Percentiles rank a stretch among this genome's conserved stretches.
Conservation (phyloP, 2,797 vertebrate genomes). For the Toxotes lorentzi region DNA sequence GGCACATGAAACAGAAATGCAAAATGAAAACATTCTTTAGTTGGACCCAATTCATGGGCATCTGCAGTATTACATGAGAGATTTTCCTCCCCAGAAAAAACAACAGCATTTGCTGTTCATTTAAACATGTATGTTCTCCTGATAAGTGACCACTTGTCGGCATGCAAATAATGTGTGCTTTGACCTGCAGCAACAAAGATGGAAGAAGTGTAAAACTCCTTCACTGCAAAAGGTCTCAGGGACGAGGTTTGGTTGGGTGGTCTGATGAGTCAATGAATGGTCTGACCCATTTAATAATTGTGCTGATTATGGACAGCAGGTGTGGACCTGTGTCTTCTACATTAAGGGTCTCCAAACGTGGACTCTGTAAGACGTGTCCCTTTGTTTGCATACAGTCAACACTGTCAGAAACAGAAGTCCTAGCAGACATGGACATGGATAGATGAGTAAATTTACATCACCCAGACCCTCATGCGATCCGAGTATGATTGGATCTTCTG, state of each 20-base stretch:
- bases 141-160: neutral
- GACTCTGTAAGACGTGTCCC: neutral
- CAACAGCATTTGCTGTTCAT: neutral
- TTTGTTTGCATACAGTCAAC: neutral
- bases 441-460: neutral
- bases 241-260: neutral
- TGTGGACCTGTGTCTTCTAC: neutral
- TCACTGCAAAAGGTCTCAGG: neutral
- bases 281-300: neutral
- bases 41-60: neutral
- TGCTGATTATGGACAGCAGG: neutral
- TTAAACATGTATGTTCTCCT: neutral
- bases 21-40: neutral
- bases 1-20: neutral
- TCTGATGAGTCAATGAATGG: neutral
- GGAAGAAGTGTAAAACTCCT: neutral
- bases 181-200: neutral
- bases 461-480: neutral
- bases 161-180: neutral
- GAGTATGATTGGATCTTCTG: conserved; percentile 10
- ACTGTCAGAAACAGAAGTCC: too few species aligned
- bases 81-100: neutral
- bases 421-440: neutral
- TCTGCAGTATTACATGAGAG: neutral
- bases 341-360: neutral